phyloP scores from a whole-genome alignment of 30 jellyfish, hydroid and myxozoan species.

The Euphysa ruthae region DNA sequence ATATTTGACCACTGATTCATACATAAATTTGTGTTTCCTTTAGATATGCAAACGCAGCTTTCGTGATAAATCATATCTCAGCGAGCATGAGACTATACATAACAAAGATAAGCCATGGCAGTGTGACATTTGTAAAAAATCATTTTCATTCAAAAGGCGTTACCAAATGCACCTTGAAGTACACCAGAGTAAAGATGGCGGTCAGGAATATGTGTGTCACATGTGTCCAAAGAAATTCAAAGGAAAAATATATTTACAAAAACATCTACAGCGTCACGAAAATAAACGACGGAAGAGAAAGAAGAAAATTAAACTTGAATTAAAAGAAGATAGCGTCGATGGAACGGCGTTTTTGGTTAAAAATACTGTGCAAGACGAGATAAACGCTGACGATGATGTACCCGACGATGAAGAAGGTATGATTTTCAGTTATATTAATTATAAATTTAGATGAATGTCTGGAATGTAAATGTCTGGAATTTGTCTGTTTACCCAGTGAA shows the following conservation, averaged over 20 bases:
- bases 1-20: no score
- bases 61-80: constrained; percentile 30
- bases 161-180: constrained; percentile 39
- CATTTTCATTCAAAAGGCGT: constrained; percentile 34
- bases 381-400: no score
- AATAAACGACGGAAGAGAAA: constrained; percentile 9
- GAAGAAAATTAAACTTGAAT: constrained; percentile 12
- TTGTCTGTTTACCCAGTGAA: no score
- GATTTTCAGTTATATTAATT: no score
- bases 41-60: constrained; percentile 34
- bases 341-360: no score
- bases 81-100: constrained; percentile 35
- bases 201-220: constrained; percentile 37
- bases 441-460: no score
- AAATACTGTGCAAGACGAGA: no score
- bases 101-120: constrained; percentile 85
- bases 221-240: constrained; percentile 36
- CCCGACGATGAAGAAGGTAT: no score
- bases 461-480: no score
- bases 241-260: constrained; percentile 19
- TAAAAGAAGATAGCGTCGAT: neutral
- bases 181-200: constrained; percentile 36
- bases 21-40: neutral
- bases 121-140: constrained; percentile 69
- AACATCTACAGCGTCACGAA: constrained; percentile 33